A percentile compares a stretch with the other conserved stretches of the same genome.
Evolutionary conservation across 1,140 invertebrate species (phyloP).

Genomic region (Drosophila paulistorum): DNA sequence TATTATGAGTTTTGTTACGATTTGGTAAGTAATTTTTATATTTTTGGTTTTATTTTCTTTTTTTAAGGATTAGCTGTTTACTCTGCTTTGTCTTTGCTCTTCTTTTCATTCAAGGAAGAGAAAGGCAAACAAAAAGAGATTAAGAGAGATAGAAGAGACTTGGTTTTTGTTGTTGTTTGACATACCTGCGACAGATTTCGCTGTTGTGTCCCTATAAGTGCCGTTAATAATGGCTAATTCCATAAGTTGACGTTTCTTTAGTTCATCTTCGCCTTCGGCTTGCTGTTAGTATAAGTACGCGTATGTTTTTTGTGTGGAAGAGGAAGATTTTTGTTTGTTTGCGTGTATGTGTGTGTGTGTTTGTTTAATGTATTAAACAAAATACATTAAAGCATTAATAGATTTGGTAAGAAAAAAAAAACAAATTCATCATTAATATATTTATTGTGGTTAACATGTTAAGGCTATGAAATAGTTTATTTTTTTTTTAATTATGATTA

Average conservation of each 20-base stretch:
- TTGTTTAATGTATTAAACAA: constrained; percentile 74
- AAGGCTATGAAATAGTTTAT: constrained; percentile 49
- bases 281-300: constrained; percentile 86
- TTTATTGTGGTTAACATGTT: constrained; percentile 60
- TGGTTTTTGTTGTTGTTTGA: constrained; percentile 31
- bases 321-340: too few species aligned
- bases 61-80: constrained; percentile 8
- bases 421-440: constrained; percentile 65
- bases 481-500: neutral
- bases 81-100: neutral
- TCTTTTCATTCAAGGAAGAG: neutral
- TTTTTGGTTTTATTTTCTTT: neutral
- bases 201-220: constrained; percentile 98
- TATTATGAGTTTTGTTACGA: constrained; percentile 22
- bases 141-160: constrained; percentile 17
- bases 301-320: constrained; percentile 27
- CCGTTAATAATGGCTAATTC: constrained; percentile 99
- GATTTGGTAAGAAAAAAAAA: constrained; percentile 64
- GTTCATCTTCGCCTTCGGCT: constrained; percentile 99
- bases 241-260: constrained; percentile 99
- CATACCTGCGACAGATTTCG: constrained; percentile 89
- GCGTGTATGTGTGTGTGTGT: constrained; percentile 38
- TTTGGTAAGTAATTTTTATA: constrained; percentile 39
- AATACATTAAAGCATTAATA: constrained; percentile 76
- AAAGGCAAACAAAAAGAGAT: neutral